Percentiles rank a stretch among this genome's conserved stretches.
These are phyloP conservation scores for Pituophis catenifer DNA, from an alignment of 2,113 vertebrate species.

Conservation along the genomic window DNA sequence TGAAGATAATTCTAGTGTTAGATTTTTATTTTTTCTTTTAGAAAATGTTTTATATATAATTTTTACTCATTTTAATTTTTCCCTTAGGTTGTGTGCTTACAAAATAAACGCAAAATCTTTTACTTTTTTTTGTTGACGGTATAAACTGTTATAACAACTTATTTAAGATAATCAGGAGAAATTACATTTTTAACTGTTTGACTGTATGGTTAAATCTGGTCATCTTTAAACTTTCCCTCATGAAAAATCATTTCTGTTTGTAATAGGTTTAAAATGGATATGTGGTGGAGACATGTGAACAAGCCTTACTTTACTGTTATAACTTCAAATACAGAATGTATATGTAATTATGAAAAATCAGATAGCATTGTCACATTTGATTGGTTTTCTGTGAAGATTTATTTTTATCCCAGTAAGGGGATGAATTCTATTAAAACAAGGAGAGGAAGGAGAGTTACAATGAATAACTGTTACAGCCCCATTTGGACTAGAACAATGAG, in stretches of 20 bases:
- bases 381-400: conserved; percentile 27
- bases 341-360: conserved; percentile 32
- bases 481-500: conserved; percentile 6
- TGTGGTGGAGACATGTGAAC: conserved; percentile 11
- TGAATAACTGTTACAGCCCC: not conserved
- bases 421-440: conserved; percentile 15
- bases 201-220: conserved; percentile 16
- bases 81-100: not conserved
- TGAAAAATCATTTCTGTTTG: conserved; percentile 20
- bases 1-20: not conserved
- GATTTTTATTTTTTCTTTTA: not conserved
- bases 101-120: not conserved
- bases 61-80: not conserved
- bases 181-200: conserved; percentile 1
- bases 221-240: conserved; percentile 18
- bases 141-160: conserved; percentile 1
- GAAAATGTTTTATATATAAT: not conserved
- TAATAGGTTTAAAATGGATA: conserved; percentile 23
- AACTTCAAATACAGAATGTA: conserved; percentile 24
- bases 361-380: conserved; percentile 18
- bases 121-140: not conserved
- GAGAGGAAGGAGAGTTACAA: conserved; percentile 3
- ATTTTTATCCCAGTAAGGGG: conserved; percentile 33
- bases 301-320: conserved; percentile 11
- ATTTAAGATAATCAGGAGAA: not conserved